These are phyloP conservation scores for Centroberyx gerrardi DNA, from an alignment of 2,797 vertebrate species.

Conservation along the genomic window DNA sequence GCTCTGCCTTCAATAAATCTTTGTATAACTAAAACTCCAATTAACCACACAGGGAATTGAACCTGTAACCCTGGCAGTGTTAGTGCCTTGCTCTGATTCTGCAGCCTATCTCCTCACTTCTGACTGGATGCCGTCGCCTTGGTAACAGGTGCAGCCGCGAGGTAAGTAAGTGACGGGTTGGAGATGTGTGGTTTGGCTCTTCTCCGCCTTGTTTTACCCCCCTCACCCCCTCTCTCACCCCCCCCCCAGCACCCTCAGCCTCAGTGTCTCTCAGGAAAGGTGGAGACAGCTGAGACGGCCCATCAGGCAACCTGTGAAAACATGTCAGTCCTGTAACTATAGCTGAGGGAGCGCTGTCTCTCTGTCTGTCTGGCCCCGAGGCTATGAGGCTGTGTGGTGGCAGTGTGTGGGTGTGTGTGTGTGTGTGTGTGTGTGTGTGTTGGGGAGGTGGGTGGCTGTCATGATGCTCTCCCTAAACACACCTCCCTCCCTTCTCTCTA, in stretches of 20 bases:
- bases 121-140: not conserved
- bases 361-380: slow-evolving; percentile 6
- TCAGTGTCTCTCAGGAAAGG: not conserved
- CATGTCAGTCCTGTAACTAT: slow-evolving; percentile 20
- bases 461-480: slow-evolving; percentile 4
- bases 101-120: too few species aligned
- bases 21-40: too few species aligned
- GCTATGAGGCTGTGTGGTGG: not conserved
- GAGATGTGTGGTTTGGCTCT: not conserved
- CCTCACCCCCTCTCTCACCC: not conserved
- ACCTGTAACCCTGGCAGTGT: too few species aligned
- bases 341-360: slow-evolving; percentile 13
- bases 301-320: slow-evolving; percentile 41
- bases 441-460: not conserved
- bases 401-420: not conserved
- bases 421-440: slow-evolving; percentile 1
- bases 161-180: not conserved
- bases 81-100: too few species aligned
- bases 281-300: slow-evolving; percentile 17
- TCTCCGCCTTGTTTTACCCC: too few species aligned
- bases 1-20: too few species aligned
- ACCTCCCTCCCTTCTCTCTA: not conserved
- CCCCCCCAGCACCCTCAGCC: not conserved
- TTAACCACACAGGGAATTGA: too few species aligned
- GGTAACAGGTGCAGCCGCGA: not conserved